phyloP scores from a whole-genome alignment of 1,140 invertebrate genomes.

The Zaprionus davidi region DNA sequence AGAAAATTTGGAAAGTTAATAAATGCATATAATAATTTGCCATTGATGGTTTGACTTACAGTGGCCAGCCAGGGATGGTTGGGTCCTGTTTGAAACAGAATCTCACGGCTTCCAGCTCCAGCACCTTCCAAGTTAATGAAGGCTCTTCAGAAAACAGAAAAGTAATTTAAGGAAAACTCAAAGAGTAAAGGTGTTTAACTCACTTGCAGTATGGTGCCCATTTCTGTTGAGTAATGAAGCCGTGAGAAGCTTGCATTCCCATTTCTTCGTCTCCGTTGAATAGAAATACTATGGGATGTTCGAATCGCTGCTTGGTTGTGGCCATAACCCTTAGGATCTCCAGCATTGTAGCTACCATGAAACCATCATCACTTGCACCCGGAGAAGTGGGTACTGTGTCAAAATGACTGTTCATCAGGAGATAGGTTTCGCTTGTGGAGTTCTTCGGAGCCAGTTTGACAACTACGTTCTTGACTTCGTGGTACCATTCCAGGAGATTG shows the following conservation, averaged over 20 bases:
- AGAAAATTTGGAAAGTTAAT: conserved; percentile 58
- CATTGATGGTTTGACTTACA: conserved; percentile 82
- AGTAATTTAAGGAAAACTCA: not conserved
- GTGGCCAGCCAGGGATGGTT: conserved; percentile 95
- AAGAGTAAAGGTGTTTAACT: not conserved
- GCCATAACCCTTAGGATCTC: conserved; percentile 88
- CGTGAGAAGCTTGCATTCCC: conserved; percentile 88
- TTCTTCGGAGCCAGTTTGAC: conserved; percentile 87
- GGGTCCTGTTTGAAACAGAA: conserved; percentile 97
- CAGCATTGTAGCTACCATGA: conserved; percentile 95
- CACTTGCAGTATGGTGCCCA: conserved; percentile 87
- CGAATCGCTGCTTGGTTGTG: conserved; percentile 45
- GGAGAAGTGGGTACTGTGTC: conserved; percentile 93
- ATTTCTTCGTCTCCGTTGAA: conserved; percentile 94
- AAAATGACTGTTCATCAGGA: conserved; percentile 97
- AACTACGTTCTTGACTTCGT: conserved; percentile 90
- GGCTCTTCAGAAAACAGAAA: conserved; percentile 84
- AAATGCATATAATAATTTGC: not conserved
- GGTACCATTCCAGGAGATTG: conserved; percentile 85
- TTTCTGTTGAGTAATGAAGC: conserved; percentile 91
- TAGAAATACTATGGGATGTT: conserved; percentile 88
- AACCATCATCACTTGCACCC: conserved; percentile 88
- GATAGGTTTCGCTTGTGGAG: conserved; percentile 81
- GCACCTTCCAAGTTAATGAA: conserved; percentile 86
- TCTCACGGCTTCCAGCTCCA: conserved; percentile 95